Base-by-base conservation (phyloP, 2,797 vertebrate species). In the Ataeniobius toweri region DNA sequence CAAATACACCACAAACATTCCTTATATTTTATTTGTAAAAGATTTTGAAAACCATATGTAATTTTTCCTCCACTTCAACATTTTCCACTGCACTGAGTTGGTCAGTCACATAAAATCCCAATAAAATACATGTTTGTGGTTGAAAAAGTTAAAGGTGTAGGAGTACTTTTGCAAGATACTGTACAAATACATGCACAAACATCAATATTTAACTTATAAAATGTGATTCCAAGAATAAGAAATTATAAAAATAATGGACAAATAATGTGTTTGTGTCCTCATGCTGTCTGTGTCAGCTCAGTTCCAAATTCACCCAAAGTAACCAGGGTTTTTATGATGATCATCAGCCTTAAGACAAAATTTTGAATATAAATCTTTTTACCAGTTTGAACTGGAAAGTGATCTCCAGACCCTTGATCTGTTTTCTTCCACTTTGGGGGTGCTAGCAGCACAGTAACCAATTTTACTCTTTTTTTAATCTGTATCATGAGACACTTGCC, bases 391-490 rank as follows among this genome's bases (percentile, higher is more conserved):
- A 63, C 14, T 31, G 6, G 7, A 63, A 63, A 36, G 6, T 20
- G 28, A 63, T 36, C 59, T 7, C 3, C 59, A 63, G 20, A 20
- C 7, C 16, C 16, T 63, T 31, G 6, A 44, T 69, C 26, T 10
- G 1, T 18, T n/a, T 71, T 28, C 41, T 71, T 24, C 22, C 39
- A 68, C 31, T 13, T 71, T 53, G 70, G 79, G 51, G 39, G 73
- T 76, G 76, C 73, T 77, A 79, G 73, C 31, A 46, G 14, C 81
- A 84, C 46, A 67, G 26, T 79, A 77, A 70, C 72, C 51, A 26
- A 76, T 84, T 80, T 76, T 0, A 58, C 46, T 55, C 41, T 41
- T 81, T 85, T 83, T 89, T 84, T 83, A 71, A 85, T 83, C 36
- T 39, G 4, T 3, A 55, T 78, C 71, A 83, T 83, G 39, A 14